Evolutionary conservation across 2,888 invertebrate genomes (phyloP), one percentile per base, ranked within the genome.

Genomic region (Cyrtodaria siliqua): DNA sequence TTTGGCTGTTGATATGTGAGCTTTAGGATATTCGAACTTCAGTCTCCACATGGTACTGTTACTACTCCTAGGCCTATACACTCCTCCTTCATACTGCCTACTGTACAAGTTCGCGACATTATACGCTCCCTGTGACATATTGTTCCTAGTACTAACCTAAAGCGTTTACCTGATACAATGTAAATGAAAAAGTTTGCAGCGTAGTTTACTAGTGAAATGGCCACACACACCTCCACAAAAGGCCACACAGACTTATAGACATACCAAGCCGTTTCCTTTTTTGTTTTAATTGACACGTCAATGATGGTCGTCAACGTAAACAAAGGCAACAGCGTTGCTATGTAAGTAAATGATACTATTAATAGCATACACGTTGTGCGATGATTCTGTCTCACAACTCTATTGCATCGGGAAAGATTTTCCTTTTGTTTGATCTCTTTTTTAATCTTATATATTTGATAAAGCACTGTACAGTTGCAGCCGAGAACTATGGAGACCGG

Each of bases 101-200:
- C 73, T 14, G 76, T 81, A 3, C 68, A 52, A 24, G 67, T 67
- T 50, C 76, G n/a, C 26, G 27, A 56, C 2, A 55, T 33, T 47
- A 33, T 59, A 40, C 47, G 42, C 24, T 67, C 73, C 68, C 57
- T 64, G 40, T n/a, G 24, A 42, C 86, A 84, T 27, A 88, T 73
- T 20, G 76, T 70, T 33, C 69, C 71, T 47, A 90, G 74, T 59
- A 87, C 89, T 52, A 70, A 78, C 9, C 90, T 72, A 67, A 90
- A 90, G 38, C 85, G 82, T 23, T 84, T 82, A 0, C 89, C 90
- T n/a, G 87, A 89, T 49, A 91, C 66, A 26, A 90, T 84, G 60
- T 91, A 90, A 24, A 90, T 89, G 68, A 87, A 90, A 76, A 91
- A 91, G 61, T 91, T 91, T 4, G 74, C 72, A 16, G 81, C 87